These are phyloP conservation scores for Helicoverpa armigera DNA, from an alignment of 1,140 invertebrate species.

Conservation along the genomic window DNA sequence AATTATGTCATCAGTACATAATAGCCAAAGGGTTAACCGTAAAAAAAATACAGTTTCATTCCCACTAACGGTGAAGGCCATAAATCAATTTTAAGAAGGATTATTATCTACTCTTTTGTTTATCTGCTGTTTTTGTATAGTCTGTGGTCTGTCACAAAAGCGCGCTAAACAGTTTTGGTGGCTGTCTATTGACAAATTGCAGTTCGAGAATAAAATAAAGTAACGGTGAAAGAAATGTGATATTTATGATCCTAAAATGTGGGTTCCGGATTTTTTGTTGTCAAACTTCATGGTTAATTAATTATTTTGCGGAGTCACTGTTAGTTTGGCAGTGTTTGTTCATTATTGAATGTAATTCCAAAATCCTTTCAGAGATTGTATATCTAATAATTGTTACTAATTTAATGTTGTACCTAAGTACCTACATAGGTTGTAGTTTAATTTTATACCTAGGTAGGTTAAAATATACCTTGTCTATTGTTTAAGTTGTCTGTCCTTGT, in stretches of 20 bases:
- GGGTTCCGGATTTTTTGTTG: conserved; percentile 43
- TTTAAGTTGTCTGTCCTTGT: too few relatives aligned
- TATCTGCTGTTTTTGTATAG: conserved; percentile 55
- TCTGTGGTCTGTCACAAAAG: conserved; percentile 51
- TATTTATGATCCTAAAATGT: conserved; percentile 61
- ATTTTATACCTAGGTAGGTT: too few relatives aligned
- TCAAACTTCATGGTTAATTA: conserved; percentile 1
- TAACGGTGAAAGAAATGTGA: conserved; percentile 57
- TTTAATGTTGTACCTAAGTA: too few relatives aligned
- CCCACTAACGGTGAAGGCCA: conserved; percentile 51
- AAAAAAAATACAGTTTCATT: conserved; percentile 30
- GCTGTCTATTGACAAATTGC: conserved; percentile 66
- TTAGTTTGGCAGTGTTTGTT: neutral
- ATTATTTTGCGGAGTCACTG: neutral
- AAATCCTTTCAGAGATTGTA: too few relatives aligned
- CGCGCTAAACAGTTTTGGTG: conserved; percentile 54
- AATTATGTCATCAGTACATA: conserved; percentile 25
- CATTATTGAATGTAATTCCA: too few relatives aligned
- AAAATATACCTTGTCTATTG: too few relatives aligned
- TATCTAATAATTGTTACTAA: too few relatives aligned
- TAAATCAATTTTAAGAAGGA: conserved; percentile 73
- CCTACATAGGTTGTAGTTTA: too few relatives aligned
- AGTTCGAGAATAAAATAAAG: conserved; percentile 56
- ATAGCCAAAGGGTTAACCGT: conserved; percentile 13
- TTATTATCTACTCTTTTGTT: conserved; percentile 71